Conservation (phyloP, 2,888 invertebrate species). For the Oxycera nigricornis region DNA sequence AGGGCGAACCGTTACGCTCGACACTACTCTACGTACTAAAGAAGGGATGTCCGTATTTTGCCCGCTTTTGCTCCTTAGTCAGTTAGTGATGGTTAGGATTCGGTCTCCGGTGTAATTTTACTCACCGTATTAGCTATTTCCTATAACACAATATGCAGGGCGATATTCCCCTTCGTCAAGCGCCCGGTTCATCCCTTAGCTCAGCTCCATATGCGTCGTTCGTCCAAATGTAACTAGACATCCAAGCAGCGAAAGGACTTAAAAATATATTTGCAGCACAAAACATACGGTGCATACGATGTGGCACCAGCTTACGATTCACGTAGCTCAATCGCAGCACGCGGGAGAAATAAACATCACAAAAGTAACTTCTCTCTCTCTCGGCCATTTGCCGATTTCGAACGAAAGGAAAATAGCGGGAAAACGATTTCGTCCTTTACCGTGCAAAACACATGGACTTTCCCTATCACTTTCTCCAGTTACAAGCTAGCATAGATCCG, state of each 20-base stretch:
- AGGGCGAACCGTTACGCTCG: slow-evolving; percentile 26
- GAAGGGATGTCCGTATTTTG: slow-evolving; percentile 31
- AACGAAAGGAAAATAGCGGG: slow-evolving; percentile 18
- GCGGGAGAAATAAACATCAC: neutral
- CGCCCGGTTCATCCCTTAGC: neutral
- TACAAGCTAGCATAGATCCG: neutral
- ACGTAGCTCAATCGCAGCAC: neutral
- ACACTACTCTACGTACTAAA: slow-evolving; percentile 46
- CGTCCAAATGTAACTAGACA: neutral
- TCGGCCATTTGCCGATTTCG: neutral
- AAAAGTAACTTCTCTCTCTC: neutral
- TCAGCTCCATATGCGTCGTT: neutral
- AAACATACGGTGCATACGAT: slow-evolving; percentile 3
- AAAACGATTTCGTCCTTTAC: slow-evolving; percentile 11
- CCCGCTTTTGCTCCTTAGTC: neutral
- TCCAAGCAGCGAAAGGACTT: slow-evolving; percentile 33
- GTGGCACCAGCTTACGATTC: neutral
- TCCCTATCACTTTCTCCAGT: slow-evolving; percentile 34
- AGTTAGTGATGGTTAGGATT: slow-evolving; percentile 20
- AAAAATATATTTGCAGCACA: slow-evolving; percentile 39
- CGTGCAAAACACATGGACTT: slow-evolving; percentile 16
- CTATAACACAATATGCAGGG: neutral
- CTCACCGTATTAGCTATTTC: slow-evolving; percentile 39
- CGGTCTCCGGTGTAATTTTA: slow-evolving; percentile 44
- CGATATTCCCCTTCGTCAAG: neutral